Evolutionary conservation across 2,113 vertebrate species (phyloP).

Genomic region (Bos javanicus): DNA sequence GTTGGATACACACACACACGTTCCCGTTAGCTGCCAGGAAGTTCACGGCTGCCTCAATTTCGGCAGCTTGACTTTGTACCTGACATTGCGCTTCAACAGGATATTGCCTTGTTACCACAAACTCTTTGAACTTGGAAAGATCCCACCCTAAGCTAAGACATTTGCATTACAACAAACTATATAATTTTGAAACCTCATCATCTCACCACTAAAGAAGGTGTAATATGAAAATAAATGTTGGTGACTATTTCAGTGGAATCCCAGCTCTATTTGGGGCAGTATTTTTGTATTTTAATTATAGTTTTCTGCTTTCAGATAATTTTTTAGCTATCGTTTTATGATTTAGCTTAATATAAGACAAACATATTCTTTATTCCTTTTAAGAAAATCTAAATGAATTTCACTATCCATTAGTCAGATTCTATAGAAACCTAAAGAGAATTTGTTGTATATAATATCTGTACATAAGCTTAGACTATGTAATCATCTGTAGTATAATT

Average conservation of each 20-base stretch:
- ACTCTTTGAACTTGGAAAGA: conserved; percentile 49
- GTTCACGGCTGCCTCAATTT: not conserved
- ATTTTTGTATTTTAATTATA: not conserved
- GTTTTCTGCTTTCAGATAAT: conserved; percentile 29
- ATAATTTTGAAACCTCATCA: conserved; percentile 37
- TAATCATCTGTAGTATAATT: not conserved
- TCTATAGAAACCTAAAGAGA: not conserved
- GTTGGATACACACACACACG: not conserved
- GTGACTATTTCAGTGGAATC: not conserved
- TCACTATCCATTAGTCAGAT: not conserved
- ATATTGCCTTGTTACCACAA: conserved; percentile 51
- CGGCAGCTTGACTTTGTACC: conserved; percentile 52
- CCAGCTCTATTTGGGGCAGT: conserved; percentile 21
- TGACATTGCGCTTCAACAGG: conserved; percentile 27
- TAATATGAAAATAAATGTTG: not conserved
- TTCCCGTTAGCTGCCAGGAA: conserved; percentile 29
- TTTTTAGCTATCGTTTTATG: not conserved
- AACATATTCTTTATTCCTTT: not conserved
- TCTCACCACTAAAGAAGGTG: conserved; percentile 20
- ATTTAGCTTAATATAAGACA: not conserved
- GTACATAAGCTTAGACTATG: not conserved
- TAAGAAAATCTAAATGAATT: not conserved
- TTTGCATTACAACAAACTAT: conserved; percentile 35
- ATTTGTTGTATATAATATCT: not conserved
- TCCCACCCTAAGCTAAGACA: conserved; percentile 24